Evolutionary conservation across 2,797 vertebrate species (phyloP).

Genomic region (Pangasius krempfi): DNA sequence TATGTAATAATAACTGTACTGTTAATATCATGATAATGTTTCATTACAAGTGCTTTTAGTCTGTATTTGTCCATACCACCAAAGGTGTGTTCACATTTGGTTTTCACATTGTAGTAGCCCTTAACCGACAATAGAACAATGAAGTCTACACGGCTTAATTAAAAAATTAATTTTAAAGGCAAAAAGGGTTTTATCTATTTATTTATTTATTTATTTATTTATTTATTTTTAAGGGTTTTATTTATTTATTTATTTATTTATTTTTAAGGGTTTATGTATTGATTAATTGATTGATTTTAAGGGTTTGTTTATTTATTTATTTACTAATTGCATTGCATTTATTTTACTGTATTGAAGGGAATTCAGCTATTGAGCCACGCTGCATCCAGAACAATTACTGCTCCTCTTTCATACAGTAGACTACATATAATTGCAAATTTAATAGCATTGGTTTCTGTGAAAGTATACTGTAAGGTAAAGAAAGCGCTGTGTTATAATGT

Average conservation of each 20-base stretch:
- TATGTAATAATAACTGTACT: neutral
- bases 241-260: neutral
- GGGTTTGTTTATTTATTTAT: neutral
- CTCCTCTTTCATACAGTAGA: neutral
- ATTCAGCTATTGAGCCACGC: neutral
- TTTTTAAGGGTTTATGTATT: too few species aligned
- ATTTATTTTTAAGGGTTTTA: too few species aligned
- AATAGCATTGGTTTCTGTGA: neutral
- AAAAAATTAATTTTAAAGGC: neutral
- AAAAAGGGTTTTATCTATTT: neutral
- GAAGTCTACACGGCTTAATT: neutral
- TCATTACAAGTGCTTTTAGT: neutral
- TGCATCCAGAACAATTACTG: neutral
- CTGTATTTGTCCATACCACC: neutral
- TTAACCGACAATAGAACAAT: neutral
- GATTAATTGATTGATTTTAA: too few species aligned
- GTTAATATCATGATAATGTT: neutral
- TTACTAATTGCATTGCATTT: neutral
- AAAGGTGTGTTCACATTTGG: neutral
- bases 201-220: too few species aligned
- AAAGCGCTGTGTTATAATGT: neutral
- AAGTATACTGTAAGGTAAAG: neutral
- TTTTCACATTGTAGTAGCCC: neutral
- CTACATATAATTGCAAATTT: neutral
- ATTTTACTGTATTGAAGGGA: neutral